Evolutionary conservation across 2,888 invertebrate species (phyloP), one percentile per base, ranked within the genome.

Genomic region (Drosophila austrosaltans): DNA sequence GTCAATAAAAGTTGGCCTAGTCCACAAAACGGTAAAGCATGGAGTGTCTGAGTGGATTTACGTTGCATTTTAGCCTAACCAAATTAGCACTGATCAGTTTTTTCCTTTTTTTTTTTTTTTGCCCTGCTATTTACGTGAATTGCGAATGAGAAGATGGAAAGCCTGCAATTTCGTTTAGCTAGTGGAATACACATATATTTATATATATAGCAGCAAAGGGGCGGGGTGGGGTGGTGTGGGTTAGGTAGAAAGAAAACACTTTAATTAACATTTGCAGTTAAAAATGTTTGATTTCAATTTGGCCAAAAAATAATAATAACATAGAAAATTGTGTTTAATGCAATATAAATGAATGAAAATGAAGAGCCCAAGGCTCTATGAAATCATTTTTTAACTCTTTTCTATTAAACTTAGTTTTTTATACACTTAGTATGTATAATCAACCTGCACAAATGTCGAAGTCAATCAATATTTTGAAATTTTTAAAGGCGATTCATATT

Each of bases 1-100:
- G 82, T 80, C 88, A 83, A 83, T 88, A 88, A 82, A 86, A 86
- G 88, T 77, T 82, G 77, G 86, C 73, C 77, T 78, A 83, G 62
- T 77, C 71, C 72, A 68, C 69, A 39, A 60, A 81, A 56, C 67
- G 61, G 30, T 36, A 20, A 32, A 40, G 36, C 58, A 53, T 30
- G 40, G 61, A 66, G 67, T 74, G 67, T 62, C 68, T 74, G 57
- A 58, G 66, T 66, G 75, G 61, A 72, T 66, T 72, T 57, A 28
- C 57, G 60, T 67, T 25, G 28, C 10, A 42, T 28, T 58, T 59
- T 28, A 20, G 16, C 12, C 57, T 66, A 66, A 74, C 61, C 53
- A 62, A 72, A 72, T 72, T 74, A 72, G 66, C 60, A 30, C 12
- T 56, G 28, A 72, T 61, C 10, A 22, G 57, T 30, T 30, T 30